Evolutionary conservation across 2,888 invertebrate species (phyloP).

Genomic region (Drosophila dives): DNA sequence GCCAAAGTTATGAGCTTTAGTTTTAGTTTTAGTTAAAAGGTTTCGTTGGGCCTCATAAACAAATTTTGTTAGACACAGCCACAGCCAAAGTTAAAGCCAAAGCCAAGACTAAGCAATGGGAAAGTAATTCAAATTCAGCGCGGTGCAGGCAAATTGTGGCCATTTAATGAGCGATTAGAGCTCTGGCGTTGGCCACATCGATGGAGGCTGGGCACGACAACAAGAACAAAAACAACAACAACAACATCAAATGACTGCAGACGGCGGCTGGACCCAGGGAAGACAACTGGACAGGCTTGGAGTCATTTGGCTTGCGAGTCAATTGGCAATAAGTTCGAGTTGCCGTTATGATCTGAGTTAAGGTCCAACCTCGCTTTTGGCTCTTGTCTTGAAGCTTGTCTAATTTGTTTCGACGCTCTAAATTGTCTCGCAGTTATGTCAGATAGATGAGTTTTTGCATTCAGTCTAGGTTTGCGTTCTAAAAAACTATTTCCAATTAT

Average conservation of each 20-base stretch:
- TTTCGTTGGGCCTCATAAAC: conserved; percentile 73
- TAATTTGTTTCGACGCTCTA: conserved; percentile 44
- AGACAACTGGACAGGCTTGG: background rate
- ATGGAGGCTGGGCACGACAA: conserved; percentile 67
- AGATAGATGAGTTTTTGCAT: conserved; percentile 4
- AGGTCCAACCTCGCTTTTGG: conserved; percentile 45
- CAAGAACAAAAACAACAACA: conserved; percentile 17
- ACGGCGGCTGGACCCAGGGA: background rate
- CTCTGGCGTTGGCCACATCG: conserved; percentile 53
- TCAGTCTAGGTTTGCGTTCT: background rate
- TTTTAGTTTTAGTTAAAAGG: conserved; percentile 76
- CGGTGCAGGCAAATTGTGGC: conserved; percentile 72
- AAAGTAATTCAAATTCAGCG: conserved; percentile 78
- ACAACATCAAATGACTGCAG: conserved; percentile 12
- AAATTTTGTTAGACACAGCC: conserved; percentile 60
- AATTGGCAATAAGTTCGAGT: conserved; percentile 55
- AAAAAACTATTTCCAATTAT: background rate
- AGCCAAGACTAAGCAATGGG: conserved; percentile 57
- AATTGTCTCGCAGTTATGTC: conserved; percentile 10
- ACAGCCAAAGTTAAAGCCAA: conserved; percentile 20
- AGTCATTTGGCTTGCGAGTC: conserved; percentile 29
- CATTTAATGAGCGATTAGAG: conserved; percentile 79
- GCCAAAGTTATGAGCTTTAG: conserved; percentile 75
- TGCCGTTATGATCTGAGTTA: conserved; percentile 65
- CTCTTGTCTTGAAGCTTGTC: conserved; percentile 39